Evolutionary conservation across 2,888 invertebrate species (phyloP).

Genomic region (Andrena fulva): DNA sequence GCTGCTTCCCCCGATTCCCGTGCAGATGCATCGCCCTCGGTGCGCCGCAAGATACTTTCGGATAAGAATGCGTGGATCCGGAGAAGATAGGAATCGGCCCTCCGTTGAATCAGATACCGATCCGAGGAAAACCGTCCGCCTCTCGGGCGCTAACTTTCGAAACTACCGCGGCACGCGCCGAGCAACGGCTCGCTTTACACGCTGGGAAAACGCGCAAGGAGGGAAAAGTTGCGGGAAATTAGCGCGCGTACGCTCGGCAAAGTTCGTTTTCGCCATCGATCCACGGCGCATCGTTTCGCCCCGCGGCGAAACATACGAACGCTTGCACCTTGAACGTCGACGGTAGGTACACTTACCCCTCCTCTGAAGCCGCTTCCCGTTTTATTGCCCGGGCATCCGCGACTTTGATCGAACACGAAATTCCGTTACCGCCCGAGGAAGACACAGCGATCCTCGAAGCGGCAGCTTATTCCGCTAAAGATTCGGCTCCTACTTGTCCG

Average conservation of each 20-base stretch:
- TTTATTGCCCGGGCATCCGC: neutral
- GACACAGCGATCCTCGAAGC: neutral
- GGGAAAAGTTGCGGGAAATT: constrained; percentile 36
- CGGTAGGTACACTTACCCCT: neutral
- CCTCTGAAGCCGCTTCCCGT: neutral
- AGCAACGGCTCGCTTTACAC: constrained; percentile 23
- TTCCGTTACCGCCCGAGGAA: constrained; percentile 27
- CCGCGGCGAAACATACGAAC: constrained; percentile 21
- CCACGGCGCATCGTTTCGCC: constrained; percentile 47
- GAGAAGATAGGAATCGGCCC: neutral
- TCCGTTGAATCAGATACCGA: neutral
- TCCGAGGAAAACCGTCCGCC: constrained; percentile 2
- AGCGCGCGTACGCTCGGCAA: constrained; percentile 27
- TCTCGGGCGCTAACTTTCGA: constrained; percentile 15
- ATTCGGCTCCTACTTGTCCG: neutral
- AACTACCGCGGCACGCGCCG: constrained; percentile 9
- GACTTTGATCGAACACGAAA: constrained; percentile 15
- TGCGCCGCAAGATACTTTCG: no score
- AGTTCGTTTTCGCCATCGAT: constrained; percentile 50
- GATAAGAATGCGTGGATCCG: neutral
- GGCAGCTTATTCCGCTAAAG: neutral
- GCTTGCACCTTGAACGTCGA: constrained; percentile 10
- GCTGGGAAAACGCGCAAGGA: constrained; percentile 32
- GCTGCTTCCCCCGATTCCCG: no score
- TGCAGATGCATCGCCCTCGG: no score